A percentile compares a stretch with the other conserved stretches of the same genome.
These are phyloP conservation scores for Phainopepla nitens DNA, from an alignment of 2,113 vertebrate genomes.

Conservation along the genomic window DNA sequence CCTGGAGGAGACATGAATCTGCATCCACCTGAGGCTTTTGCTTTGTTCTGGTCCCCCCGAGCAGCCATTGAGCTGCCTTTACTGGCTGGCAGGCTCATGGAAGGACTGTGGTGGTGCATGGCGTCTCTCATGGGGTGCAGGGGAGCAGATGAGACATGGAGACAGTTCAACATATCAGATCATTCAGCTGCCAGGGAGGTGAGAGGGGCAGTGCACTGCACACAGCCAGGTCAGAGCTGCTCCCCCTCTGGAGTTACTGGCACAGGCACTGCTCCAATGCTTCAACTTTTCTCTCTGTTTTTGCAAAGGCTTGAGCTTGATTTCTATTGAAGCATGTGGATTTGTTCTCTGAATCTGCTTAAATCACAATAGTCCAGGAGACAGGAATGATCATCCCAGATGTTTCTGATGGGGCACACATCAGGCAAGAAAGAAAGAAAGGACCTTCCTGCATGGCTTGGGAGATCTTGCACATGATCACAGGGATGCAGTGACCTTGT, in stretches of 20 bases:
- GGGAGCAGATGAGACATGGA: background rate
- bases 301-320: background rate
- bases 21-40: background rate
- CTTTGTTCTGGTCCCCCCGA: background rate
- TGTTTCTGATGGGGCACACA: rapidly evolving
- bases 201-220: background rate
- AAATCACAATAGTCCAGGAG: background rate
- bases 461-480: background rate
- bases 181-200: background rate
- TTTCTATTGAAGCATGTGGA: background rate
- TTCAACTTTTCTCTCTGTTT: rapidly evolving
- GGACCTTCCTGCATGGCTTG: background rate
- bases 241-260: background rate
- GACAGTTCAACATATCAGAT: background rate
- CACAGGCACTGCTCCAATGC: background rate
- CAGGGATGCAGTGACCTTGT: background rate
- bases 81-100: background rate
- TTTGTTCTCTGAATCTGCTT: background rate
- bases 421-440: background rate
- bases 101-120: background rate
- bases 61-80: background rate
- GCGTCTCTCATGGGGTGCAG: background rate
- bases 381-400: background rate
- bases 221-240: background rate
- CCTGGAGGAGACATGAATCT: background rate